These are phyloP conservation scores for Prionace glauca DNA, from an alignment of 2,797 vertebrate species.

Conservation along the genomic window DNA sequence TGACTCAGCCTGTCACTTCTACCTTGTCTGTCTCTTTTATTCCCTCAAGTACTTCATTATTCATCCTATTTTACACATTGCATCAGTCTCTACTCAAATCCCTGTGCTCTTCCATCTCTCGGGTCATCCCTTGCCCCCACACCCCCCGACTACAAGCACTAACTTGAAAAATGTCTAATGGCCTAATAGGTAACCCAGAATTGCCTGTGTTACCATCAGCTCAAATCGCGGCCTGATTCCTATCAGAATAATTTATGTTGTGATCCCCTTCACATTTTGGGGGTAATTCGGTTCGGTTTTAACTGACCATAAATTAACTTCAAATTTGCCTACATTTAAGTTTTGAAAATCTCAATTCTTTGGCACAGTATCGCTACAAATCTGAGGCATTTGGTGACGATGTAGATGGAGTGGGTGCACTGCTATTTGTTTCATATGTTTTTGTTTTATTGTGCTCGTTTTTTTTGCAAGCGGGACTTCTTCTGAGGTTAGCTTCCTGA, in stretches of 20 bases:
- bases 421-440: neutral
- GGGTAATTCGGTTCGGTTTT: neutral
- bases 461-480: neutral
- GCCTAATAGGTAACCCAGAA: neutral
- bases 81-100: neutral
- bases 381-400: neutral
- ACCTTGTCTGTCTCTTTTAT: neutral
- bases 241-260: neutral
- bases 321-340: neutral
- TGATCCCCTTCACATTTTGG: neutral
- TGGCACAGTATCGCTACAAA: neutral
- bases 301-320: neutral
- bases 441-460: neutral
- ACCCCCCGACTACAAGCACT: neutral
- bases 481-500: neutral
- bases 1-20: neutral
- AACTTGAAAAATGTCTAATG: neutral
- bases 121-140: neutral
- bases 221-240: neutral
- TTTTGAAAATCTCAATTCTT: neutral
- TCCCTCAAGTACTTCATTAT: conserved; percentile 17
- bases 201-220: neutral
- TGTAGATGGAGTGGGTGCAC: neutral
- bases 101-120: neutral
- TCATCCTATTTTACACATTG: conserved; percentile 10